Evolutionary conservation across 2,113 vertebrate genomes (phyloP).

Genomic region (Mormoops blainvillei): DNA sequence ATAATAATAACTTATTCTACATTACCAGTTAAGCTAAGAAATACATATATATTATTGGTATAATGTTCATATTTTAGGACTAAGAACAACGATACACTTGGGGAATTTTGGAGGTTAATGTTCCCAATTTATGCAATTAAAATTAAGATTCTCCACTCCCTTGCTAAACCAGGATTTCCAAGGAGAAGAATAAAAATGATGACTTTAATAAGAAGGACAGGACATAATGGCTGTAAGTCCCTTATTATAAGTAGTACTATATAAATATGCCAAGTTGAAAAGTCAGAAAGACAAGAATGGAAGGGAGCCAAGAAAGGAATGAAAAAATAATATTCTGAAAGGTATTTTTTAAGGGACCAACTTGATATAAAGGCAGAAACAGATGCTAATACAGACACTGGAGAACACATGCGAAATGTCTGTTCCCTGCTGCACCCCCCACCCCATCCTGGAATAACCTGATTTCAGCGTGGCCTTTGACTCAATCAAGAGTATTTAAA

Average conservation of each 20-base stretch:
- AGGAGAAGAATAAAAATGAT: background rate
- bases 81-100: background rate
- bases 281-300: background rate
- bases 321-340: background rate
- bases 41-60: background rate
- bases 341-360: background rate
- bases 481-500: background rate
- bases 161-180: background rate
- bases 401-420: background rate
- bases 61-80: background rate
- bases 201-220: background rate
- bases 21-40: background rate
- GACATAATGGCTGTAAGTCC: background rate
- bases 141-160: background rate
- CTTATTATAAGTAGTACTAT: background rate
- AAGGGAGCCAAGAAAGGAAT: background rate
- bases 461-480: background rate
- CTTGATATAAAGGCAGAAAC: background rate
- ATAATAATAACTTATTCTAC: background rate
- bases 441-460: background rate
- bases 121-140: background rate
- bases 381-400: background rate
- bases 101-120: background rate
- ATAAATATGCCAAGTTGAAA: background rate
- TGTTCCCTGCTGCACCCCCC: background rate